These are phyloP conservation scores for Megaceryle torquata DNA, from an alignment of 2,113 vertebrate genomes.

Conservation along the genomic window DNA sequence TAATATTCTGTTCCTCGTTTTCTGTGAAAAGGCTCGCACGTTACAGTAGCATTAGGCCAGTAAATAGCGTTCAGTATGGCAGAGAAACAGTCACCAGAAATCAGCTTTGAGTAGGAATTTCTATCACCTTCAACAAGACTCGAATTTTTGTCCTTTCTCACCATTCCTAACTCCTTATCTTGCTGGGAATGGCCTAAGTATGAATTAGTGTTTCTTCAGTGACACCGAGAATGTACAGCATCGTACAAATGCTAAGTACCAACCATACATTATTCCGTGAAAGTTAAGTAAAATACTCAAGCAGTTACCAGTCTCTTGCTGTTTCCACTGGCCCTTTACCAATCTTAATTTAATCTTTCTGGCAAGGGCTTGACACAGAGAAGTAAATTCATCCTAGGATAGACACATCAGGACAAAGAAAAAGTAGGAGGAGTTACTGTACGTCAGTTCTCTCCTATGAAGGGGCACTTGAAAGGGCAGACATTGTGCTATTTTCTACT, in stretches of 20 bases:
- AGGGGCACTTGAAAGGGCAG: background rate
- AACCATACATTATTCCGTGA: background rate
- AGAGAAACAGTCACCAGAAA: background rate
- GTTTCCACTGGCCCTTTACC: background rate
- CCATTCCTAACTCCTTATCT: background rate
- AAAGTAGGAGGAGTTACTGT: background rate
- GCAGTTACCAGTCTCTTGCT: background rate
- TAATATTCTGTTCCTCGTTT: background rate
- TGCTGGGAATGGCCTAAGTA: background rate
- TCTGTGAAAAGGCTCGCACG: background rate
- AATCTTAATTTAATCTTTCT: background rate
- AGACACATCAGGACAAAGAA: background rate
- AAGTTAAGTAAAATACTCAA: background rate
- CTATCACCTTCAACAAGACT: background rate
- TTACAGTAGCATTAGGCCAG: background rate
- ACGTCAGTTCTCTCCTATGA: rapidly evolving
- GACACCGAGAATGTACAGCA: background rate
- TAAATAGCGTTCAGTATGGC: background rate
- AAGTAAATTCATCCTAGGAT: background rate
- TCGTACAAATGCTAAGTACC: background rate
- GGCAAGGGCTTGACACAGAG: background rate
- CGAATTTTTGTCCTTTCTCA: background rate
- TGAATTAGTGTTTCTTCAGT: background rate
- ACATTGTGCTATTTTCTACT: background rate
- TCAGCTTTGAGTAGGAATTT: background rate